Conservation (phyloP, 64 coral and sea anemone genomes). For the Montipora efflorescens region DNA sequence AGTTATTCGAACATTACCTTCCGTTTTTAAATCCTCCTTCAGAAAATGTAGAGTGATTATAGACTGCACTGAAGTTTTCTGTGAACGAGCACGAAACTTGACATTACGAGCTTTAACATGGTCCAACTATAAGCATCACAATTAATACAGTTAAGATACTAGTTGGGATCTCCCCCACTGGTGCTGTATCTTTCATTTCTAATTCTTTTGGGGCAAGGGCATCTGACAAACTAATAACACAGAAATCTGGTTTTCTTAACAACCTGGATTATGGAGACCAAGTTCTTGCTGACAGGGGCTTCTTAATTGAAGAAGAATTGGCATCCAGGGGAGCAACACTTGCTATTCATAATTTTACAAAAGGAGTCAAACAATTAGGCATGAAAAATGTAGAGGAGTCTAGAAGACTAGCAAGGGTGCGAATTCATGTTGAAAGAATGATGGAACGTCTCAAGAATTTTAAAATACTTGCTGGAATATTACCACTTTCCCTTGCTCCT, state of each 20-base stretch:
- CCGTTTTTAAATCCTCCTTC: no score
- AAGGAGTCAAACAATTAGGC: neutral
- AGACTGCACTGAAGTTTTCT: no score
- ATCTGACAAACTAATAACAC: conserved; percentile 20
- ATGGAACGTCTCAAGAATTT: conserved; percentile 24
- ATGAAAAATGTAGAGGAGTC: conserved; percentile 29
- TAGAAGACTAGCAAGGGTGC: conserved; percentile 12
- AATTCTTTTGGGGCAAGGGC: neutral
- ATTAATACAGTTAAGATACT: neutral
- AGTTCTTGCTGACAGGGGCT: conserved; percentile 2
- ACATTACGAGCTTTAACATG: no score
- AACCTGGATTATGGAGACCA: neutral
- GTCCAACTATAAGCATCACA: no score
- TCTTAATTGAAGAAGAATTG: conserved; percentile 6
- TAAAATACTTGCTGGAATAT: neutral
- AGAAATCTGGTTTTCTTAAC: conserved; percentile 16
- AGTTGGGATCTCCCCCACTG: conserved; percentile 7
- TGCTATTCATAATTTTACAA: no score
- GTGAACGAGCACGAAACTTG: no score
- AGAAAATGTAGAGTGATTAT: no score
- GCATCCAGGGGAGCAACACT: neutral
- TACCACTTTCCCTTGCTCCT: neutral
- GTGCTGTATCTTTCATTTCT: conserved; percentile 30
- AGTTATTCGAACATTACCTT: no score
- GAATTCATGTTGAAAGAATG: neutral